Conservation (phyloP, 2,888 invertebrate species). For the Melikaiella ostensackeni region DNA sequence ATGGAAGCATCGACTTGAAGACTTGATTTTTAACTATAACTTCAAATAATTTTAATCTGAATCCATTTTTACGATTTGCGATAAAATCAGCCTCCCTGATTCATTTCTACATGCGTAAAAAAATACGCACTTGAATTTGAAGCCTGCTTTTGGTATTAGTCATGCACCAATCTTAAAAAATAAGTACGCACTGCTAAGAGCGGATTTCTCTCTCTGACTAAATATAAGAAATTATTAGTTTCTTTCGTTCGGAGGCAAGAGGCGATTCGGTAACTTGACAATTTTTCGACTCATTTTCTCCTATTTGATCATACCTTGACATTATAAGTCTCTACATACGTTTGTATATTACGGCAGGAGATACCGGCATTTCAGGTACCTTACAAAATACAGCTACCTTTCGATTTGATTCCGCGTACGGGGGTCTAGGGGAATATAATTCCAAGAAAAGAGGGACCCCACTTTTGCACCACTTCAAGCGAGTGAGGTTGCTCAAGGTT, state of each 20-base stretch:
- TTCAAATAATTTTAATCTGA: neutral
- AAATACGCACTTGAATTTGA: conserved; percentile 16
- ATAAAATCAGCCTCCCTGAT: neutral
- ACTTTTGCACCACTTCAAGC: too few relatives aligned
- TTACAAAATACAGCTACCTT: conserved; percentile 24
- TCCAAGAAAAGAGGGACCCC: too few relatives aligned
- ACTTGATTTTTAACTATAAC: neutral
- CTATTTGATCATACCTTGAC: conserved; percentile 48
- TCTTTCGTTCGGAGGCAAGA: neutral
- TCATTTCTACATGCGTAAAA: conserved; percentile 3
- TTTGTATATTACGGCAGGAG: conserved; percentile 58
- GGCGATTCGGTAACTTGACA: conserved; percentile 28
- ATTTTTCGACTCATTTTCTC: conserved; percentile 29
- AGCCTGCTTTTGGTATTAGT: conserved; percentile 40
- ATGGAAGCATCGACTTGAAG: too few relatives aligned
- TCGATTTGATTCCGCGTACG: too few relatives aligned
- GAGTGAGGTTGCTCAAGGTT: too few relatives aligned
- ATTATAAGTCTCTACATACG: conserved; percentile 60
- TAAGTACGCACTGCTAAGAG: conserved; percentile 35
- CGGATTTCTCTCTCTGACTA: conserved; percentile 10
- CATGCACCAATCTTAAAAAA: conserved; percentile 31
- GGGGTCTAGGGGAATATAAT: too few relatives aligned
- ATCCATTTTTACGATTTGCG: neutral
- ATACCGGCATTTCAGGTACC: conserved; percentile 48
- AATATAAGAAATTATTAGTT: neutral